These are phyloP conservation scores for Drosophila merina DNA, from an alignment of 2,888 invertebrate species.

Conservation along the genomic window DNA sequence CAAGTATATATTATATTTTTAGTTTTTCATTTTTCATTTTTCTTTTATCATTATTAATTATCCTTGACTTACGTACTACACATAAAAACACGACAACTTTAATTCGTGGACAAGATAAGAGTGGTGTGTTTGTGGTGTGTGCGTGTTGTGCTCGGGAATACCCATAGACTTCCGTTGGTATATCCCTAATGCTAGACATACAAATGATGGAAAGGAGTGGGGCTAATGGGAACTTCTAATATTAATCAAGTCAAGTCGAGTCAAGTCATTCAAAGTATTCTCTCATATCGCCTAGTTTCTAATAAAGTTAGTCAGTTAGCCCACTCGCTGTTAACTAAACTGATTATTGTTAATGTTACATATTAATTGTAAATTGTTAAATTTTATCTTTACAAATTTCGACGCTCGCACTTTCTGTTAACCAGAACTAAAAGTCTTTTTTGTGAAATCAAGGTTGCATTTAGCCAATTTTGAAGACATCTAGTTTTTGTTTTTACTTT, in stretches of 20 bases:
- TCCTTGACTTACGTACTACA: slow-evolving; percentile 42
- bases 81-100: slow-evolving; percentile 45
- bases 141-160: slow-evolving; percentile 20
- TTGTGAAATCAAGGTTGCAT: slow-evolving; percentile 54
- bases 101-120: slow-evolving; percentile 28
- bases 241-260: slow-evolving; percentile 53
- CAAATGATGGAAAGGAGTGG: slow-evolving; percentile 28
- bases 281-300: slow-evolving; percentile 56
- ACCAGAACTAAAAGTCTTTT: slow-evolving; percentile 72
- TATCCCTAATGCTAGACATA: slow-evolving; percentile 44
- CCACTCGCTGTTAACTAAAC: slow-evolving; percentile 46
- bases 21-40: slow-evolving; percentile 4
- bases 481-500: slow-evolving; percentile 70
- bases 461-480: slow-evolving; percentile 79
- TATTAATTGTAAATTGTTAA: slow-evolving; percentile 19
- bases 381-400: slow-evolving; percentile 9
- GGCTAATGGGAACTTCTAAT: slow-evolving; percentile 34
- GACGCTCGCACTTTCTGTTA: slow-evolving; percentile 20
- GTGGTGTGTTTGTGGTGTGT: slow-evolving; percentile 13
- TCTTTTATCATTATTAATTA: slow-evolving; percentile 35
- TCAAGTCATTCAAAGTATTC: slow-evolving; percentile 48
- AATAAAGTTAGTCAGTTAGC: slow-evolving; percentile 56
- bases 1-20: slow-evolving; percentile 56
- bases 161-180: slow-evolving; percentile 12
- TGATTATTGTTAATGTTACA: slow-evolving; percentile 49